These are phyloP conservation scores for human DNA, from an alignment of 2,113 vertebrate genomes.

Conservation along the genomic window DNA sequence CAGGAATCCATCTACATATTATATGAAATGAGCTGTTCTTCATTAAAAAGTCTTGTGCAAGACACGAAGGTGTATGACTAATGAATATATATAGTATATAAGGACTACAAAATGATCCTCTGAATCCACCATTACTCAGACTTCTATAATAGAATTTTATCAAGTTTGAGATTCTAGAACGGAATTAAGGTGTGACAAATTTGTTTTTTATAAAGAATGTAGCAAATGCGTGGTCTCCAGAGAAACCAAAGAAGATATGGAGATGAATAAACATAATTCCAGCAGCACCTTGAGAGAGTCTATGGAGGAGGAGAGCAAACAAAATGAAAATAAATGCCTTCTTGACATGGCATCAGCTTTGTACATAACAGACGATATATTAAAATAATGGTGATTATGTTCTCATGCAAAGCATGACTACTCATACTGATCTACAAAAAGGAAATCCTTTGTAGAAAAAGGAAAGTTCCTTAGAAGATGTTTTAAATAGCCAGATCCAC, in stretches of 20 bases:
- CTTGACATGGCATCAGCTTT: slow-evolving; percentile 27
- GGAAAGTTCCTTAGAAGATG: neutral
- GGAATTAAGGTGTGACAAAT: slow-evolving; percentile 25
- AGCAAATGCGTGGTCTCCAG: neutral
- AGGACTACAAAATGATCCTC: neutral
- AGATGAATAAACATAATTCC: slow-evolving; percentile 48
- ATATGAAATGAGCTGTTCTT: slow-evolving; percentile 5
- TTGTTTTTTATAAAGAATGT: slow-evolving; percentile 36
- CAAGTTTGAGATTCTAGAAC: slow-evolving; percentile 19
- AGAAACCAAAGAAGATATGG: neutral
- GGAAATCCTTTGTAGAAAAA: slow-evolving; percentile 1
- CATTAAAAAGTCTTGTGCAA: neutral
- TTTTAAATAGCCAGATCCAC: neutral
- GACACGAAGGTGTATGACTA: neutral
- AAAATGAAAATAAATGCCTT: slow-evolving; percentile 58
- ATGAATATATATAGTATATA: neutral
- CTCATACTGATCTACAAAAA: neutral
- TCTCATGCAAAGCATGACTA: neutral
- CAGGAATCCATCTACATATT: neutral
- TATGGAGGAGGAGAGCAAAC: neutral
- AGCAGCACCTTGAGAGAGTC: slow-evolving; percentile 16
- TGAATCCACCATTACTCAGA: neutral
- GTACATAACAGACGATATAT: neutral
- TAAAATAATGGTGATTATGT: slow-evolving; percentile 43
- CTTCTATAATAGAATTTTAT: neutral